Base-by-base conservation (phyloP, 2,113 vertebrate species). In the Lamprotornis superbus region DNA sequence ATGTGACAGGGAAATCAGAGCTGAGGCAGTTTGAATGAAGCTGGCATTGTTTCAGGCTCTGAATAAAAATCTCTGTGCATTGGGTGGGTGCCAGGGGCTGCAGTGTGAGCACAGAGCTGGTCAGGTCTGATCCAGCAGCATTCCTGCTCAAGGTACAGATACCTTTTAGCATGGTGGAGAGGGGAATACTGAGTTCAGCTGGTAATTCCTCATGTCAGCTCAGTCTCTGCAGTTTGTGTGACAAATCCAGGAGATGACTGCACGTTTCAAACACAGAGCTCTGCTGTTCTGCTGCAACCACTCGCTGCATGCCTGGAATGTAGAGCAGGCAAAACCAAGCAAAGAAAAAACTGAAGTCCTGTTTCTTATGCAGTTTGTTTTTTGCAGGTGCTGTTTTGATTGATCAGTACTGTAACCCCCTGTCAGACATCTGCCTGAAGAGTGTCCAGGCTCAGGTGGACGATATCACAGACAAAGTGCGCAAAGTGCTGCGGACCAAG, bases 371-470 rank as follows among this genome's bases (percentile, higher is more conserved):
- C 11, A 95, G 88, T 49, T 93, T 87, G n/a, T 84, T 90, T 67
- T 50, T 94, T 90, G 3, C 93, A 99, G 99, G 99, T 63, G 99
- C 99, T 5, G 98, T 99, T 22, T 97, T 99, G 53, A 99, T 99
- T 52, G 99, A 99, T 96, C 99, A 99, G 15, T 99, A 99, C 89
- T 99, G 99, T 96, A 99, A 99, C 91, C 99, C 99, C 0, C 97
- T 99, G 83, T 98, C 98, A 12, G 99, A 99, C 46, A 97, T 99
- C 94, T 98, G 98, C 69, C 96, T 99, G 53, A 98, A 97, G 49
- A 97, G 98, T 23, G 98, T 99, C 83, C 98, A 98, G 56, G 97
- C 98, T 0, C 99, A 99, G 96, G 97, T 99, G 52, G 98, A 99
- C 14, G 98, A 98, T 81, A 99, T 99, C 19, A 87, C 97, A 2